Evolutionary conservation across 2,797 vertebrate genomes (phyloP).

Genomic region (Danio tinwini): DNA sequence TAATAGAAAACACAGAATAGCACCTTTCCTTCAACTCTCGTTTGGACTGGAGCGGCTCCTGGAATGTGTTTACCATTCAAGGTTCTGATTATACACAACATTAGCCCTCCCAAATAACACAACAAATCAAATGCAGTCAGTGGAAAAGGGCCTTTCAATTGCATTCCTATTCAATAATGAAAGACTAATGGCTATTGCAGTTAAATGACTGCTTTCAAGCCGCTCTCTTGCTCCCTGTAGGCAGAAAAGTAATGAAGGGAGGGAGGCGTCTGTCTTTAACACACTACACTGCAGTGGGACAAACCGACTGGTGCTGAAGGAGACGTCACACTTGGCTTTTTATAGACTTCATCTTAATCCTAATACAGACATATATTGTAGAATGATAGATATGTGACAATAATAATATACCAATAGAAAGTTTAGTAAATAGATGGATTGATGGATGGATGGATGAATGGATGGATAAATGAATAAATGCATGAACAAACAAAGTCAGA

Average conservation of each 20-base stretch:
- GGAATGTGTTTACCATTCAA: constrained; percentile 69
- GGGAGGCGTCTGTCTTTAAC: not conserved
- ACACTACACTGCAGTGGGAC: not conserved
- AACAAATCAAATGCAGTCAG: constrained; percentile 70
- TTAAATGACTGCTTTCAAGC: constrained; percentile 62
- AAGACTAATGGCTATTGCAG: constrained; percentile 67
- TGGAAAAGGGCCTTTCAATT: constrained; percentile 66
- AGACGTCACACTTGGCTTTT: not conserved
- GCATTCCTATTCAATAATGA: constrained; percentile 66
- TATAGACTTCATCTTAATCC: not conserved
- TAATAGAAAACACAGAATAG: constrained; percentile 30
- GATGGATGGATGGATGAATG: not conserved
- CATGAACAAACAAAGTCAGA: too few relatives aligned
- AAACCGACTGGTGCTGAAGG: not conserved
- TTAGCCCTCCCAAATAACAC: constrained; percentile 74
- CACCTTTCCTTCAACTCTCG: constrained; percentile 11
- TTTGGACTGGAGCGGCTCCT: constrained; percentile 56
- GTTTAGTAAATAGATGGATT: too few relatives aligned
- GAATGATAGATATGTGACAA: too few relatives aligned
- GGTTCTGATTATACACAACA: constrained; percentile 75
- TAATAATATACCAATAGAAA: too few relatives aligned
- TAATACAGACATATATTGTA: not conserved
- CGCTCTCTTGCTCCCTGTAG: constrained; percentile 30
- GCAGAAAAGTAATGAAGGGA: constrained; percentile 52
- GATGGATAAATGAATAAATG: too few relatives aligned